Evolutionary conservation across 2,888 invertebrate genomes (phyloP), one percentile per base, ranked within the genome.

Genomic region (Pelosia muscerda): DNA sequence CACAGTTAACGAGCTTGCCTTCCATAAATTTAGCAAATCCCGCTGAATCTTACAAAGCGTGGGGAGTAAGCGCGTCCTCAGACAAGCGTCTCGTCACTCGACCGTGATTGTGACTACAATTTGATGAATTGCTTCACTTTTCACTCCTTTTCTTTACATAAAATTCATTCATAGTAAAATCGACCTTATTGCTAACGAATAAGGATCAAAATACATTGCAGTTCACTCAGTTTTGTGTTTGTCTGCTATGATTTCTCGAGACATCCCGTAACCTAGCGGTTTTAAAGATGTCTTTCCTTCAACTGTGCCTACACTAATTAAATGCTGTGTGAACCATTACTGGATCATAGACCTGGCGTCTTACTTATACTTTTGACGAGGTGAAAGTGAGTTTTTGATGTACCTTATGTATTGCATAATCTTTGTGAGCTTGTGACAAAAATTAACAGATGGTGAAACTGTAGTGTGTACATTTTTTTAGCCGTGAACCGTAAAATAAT

Each of bases 51-150:
- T 79, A 81, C 84, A 82, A 84, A 83, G 83, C 79, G 83, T 65
- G 78, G 78, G 66, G 78, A 78, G 78, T 81, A 82, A 82, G 81
- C 85, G 82, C 79, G 71, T 77, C 74, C 78, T 80, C 81, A 81
- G 85, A 87, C 86, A 86, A 82, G 82, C 86, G 84, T 84, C 84
- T 85, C 86, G 86, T 88, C 90, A 88, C 86, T 85, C 83, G 77
- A 78, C 86, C 88, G 87, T 88, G 89, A 90, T 90, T 91, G 90
- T 89, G 89, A 87, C 89, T 89, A 85, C 87, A 84, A 85, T 90
- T 90, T 91, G 90, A 91, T 90, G 90, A 90, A 90, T 91, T 86
- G 82, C 88, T 88, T 83, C 85, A 85, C 87, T 86, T 85, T 88
- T 83, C 85, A 85, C 81, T 82, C 84, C 81, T 79, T 81, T 75